A percentile compares a stretch with the other conserved stretches of the same genome.
These are phyloP conservation scores for Bilobella aurantiaca DNA, from an alignment of 1,140 invertebrate species.

Conservation along the genomic window DNA sequence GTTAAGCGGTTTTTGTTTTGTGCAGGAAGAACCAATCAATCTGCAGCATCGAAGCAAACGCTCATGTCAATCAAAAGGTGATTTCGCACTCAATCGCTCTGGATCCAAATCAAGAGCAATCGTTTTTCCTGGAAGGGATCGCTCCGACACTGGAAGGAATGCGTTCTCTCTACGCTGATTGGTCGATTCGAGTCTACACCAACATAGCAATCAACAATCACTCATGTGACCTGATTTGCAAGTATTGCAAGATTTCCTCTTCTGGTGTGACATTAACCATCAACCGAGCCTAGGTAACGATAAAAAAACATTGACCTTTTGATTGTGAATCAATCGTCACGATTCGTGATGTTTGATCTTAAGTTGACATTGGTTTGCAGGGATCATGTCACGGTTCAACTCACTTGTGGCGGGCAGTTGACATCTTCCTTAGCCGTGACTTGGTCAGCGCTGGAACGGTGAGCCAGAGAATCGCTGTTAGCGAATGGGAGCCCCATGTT, in stretches of 20 bases:
- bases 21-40: no score
- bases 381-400: background rate
- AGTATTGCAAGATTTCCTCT: background rate
- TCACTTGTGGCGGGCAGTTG: constrained; percentile 31
- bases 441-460: constrained; percentile 22
- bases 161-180: background rate
- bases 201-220: background rate
- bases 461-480: constrained; percentile 27
- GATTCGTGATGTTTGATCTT: no score
- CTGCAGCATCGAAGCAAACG: background rate
- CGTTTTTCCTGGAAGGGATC: background rate
- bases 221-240: background rate
- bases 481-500: constrained; percentile 27
- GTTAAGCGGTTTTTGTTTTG: no score
- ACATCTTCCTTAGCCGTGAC: constrained; percentile 27
- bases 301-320: background rate
- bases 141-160: background rate
- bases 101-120: background rate
- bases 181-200: constrained; percentile 1
- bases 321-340: background rate
- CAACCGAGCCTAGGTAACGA: background rate
- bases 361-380: no score
- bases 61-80: constrained; percentile 18
- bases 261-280: background rate
- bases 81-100: background rate